Evolutionary conservation across 2,797 vertebrate genomes (phyloP).

Genomic region (Australoheros facetus): DNA sequence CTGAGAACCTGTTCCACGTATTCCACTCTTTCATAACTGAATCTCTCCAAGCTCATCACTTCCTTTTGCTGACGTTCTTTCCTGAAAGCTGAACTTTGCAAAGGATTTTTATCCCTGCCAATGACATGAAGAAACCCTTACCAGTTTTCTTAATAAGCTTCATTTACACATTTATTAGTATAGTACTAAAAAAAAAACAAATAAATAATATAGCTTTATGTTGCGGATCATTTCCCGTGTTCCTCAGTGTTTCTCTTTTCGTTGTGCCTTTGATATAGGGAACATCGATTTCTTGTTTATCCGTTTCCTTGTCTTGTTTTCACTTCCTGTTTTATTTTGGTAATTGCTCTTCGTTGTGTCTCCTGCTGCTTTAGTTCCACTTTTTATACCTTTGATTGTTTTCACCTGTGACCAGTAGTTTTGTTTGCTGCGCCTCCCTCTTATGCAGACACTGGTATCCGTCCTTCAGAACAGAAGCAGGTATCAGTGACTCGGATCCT

Average conservation of each 20-base stretch:
- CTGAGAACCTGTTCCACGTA: not conserved
- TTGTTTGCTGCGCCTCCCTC: rapidly evolving
- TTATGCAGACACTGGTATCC: not conserved
- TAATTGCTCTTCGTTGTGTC: not conserved
- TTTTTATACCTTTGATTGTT: rapidly evolving
- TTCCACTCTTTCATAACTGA: not conserved
- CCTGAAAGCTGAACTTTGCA: not conserved
- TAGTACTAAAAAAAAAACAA: too few relatives aligned
- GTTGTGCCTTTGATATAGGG: not conserved
- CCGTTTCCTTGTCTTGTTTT: not conserved
- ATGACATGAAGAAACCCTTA: rapidly evolving
- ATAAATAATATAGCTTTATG: too few relatives aligned
- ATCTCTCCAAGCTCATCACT: not conserved
- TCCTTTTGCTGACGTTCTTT: not conserved
- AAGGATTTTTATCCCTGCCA: not conserved
- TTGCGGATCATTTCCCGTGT: not conserved
- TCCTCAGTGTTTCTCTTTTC: not conserved
- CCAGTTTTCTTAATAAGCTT: not conserved
- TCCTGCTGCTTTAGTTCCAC: not conserved
- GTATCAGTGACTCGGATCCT: not conserved
- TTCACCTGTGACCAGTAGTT: not conserved
- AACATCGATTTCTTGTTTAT: too few relatives aligned
- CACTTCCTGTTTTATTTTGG: not conserved
- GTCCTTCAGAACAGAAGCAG: not conserved
- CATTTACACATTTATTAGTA: not conserved